Conservation (phyloP, 2,888 invertebrate species). For the Caenorhabditis plicata region DNA sequence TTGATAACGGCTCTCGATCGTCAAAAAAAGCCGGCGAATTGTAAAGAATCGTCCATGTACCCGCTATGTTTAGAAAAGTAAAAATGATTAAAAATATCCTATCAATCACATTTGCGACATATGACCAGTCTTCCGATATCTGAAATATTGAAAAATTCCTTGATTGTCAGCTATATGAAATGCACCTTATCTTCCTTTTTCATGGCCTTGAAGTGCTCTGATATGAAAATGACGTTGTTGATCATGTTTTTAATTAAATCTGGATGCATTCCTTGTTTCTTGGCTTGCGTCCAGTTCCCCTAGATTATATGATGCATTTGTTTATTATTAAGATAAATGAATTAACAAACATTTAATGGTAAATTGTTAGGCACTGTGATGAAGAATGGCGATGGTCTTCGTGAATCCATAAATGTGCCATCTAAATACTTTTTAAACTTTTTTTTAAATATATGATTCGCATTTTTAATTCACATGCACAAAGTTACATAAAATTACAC, state of each 20-base stretch:
- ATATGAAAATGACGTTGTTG: conserved; percentile 64
- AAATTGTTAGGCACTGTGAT: conserved; percentile 31
- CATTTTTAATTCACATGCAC: too few species aligned
- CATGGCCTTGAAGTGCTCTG: conserved; percentile 60
- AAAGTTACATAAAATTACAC: too few species aligned
- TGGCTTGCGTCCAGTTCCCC: conserved; percentile 15
- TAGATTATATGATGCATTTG: too few species aligned
- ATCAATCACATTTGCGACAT: conserved; percentile 64
- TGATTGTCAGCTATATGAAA: neutral
- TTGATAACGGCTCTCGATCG: conserved; percentile 45
- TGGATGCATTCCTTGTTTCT: conserved; percentile 60
- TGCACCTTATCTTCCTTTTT: conserved; percentile 60
- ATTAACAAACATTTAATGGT: neutral
- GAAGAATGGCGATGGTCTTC: conserved; percentile 61
- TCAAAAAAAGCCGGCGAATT: conserved; percentile 58
- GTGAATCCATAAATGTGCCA: conserved; percentile 43
- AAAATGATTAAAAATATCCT: conserved; percentile 61
- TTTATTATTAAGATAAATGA: conserved; percentile 3
- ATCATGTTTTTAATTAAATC: conserved; percentile 65
- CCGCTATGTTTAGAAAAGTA: conserved; percentile 50
- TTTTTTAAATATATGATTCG: neutral
- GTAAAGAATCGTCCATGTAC: conserved; percentile 55
- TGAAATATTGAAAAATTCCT: conserved; percentile 16
- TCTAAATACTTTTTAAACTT: conserved; percentile 9
- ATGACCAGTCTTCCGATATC: conserved; percentile 64